Conservation (phyloP, 53 echinoderm and acorn worm species). For the Pentamera pediparva region DNA sequence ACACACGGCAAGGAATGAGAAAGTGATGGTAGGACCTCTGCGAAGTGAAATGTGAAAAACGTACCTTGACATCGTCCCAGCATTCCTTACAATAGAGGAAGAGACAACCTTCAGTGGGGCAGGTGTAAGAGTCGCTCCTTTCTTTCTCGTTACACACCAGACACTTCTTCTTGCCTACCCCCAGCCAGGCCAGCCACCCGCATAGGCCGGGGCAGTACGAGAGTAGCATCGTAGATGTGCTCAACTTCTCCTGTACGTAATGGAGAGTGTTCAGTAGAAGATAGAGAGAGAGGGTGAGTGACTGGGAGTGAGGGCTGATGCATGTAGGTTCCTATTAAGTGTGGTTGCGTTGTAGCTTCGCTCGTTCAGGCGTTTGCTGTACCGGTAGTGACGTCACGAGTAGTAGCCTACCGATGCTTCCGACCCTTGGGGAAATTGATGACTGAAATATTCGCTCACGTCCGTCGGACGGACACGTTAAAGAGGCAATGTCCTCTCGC, state of each 20-base stretch:
- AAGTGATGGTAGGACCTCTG: neutral
- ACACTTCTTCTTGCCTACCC: conserved; percentile 60
- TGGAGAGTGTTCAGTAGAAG: no score
- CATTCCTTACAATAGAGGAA: conserved; percentile 81
- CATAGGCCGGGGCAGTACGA: conserved; percentile 57
- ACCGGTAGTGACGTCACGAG: no score
- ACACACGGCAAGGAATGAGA: neutral
- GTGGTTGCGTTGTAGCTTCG: no score
- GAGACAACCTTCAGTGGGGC: conserved; percentile 50
- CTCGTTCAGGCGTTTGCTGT: no score
- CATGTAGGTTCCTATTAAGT: no score
- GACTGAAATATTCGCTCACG: no score
- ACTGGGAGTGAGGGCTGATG: no score
- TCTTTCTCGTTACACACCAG: conserved; percentile 80
- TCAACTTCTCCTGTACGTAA: conserved; percentile 54
- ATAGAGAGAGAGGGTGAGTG: no score
- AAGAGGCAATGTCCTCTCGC: no score
- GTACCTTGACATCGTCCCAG: conserved; percentile 77
- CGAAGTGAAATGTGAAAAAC: neutral
- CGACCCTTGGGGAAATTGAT: no score
- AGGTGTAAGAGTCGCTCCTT: conserved; percentile 45
- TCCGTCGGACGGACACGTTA: no score
- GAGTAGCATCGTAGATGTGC: conserved; percentile 42
- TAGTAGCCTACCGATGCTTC: no score
- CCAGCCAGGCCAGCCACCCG: conserved; percentile 35